A percentile compares a stretch with the other conserved stretches of the same genome.
Evolutionary conservation across 1,140 invertebrate genomes (phyloP).

Genomic region (Ylistrum balloti): DNA sequence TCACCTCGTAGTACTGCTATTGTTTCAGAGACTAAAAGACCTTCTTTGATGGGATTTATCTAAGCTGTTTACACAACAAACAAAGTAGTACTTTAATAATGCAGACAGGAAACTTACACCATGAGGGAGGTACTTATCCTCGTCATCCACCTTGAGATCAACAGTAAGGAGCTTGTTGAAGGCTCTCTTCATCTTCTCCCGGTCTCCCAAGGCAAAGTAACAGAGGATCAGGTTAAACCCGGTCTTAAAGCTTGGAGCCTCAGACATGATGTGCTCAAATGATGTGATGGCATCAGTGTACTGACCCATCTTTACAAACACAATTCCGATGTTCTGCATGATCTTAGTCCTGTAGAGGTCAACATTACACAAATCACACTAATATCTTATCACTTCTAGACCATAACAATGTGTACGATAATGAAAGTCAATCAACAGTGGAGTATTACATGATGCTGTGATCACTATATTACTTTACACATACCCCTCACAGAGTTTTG

Average conservation of each 20-base stretch:
- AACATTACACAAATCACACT: not conserved
- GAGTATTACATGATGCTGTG: too few relatives aligned
- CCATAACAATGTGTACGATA: too few relatives aligned
- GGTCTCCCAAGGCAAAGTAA: conserved; percentile 95
- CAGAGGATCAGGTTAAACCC: conserved; percentile 96
- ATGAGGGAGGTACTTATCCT: conserved; percentile 88
- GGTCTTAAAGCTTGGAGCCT: conserved; percentile 93
- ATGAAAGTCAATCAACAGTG: too few relatives aligned
- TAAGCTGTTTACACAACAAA: too few relatives aligned
- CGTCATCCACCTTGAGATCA: conserved; percentile 91
- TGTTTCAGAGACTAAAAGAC: too few relatives aligned
- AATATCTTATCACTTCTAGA: not conserved
- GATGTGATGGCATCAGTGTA: conserved; percentile 97
- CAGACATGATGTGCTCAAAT: conserved; percentile 99
- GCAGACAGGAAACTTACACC: conserved; percentile 81
- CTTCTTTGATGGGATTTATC: too few relatives aligned
- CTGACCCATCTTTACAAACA: conserved; percentile 97
- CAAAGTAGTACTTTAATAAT: too few relatives aligned
- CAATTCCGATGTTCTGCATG: conserved; percentile 98
- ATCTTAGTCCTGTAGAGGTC: conserved; percentile 92
- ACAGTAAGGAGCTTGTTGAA: conserved; percentile 96
- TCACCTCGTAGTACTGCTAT: too few relatives aligned
- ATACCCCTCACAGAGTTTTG: too few relatives aligned
- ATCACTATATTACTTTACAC: too few relatives aligned
- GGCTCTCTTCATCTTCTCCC: conserved; percentile 95